Base-by-base conservation (phyloP, 2,113 vertebrate genomes). In the Peromyscus californicus region DNA sequence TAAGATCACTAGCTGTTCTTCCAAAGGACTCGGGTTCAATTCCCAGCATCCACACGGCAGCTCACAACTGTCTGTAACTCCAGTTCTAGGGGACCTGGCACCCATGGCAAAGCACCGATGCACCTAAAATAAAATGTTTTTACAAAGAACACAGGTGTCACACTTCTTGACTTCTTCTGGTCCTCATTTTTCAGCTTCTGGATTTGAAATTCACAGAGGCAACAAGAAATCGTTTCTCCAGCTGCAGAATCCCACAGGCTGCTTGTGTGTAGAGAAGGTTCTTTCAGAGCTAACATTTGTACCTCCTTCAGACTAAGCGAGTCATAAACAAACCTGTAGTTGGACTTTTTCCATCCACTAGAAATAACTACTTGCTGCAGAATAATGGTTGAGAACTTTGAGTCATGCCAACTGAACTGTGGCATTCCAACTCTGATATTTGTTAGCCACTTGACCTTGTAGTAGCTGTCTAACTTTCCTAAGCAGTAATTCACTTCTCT, bases 221-320 rank as follows among this genome's bases (percentile, higher is more conserved):
- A 63, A 39, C 54, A 87, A 4, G 21, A 78, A 31, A 36, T 21
- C 39, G 39, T 48, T 93, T 54, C 42, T 84, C 89, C 33, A 82
- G 45, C 63, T 36, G 69, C 12, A 42, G 57, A 19, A 90, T n/a
- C 11, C 39, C 16, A 22, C 10, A 78, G 7, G 61, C 11, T 65
- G 13, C n/a, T 85, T 91, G 8, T 79, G 12, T 57, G 83, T 72
- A 57, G 19, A 39, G 63, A 94, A 91, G 11, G 78, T 48, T 17
- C 8, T 85, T 93, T 90, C 21, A 74, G 89, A 78, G 4, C 22
- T 83, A 65, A 89, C 2, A 79, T 59, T 51, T 91, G 45, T 22
- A 82, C 3, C 61, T 94, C 59, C 75, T 90, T 93, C 59, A 48
- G 94, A 92, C 84, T 80, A 88, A 69, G 84, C 17, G 24, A 54